Evolutionary conservation across 1,140 invertebrate genomes (phyloP), one percentile per base, ranked within the genome.

Genomic region (Drusus annulatus): DNA sequence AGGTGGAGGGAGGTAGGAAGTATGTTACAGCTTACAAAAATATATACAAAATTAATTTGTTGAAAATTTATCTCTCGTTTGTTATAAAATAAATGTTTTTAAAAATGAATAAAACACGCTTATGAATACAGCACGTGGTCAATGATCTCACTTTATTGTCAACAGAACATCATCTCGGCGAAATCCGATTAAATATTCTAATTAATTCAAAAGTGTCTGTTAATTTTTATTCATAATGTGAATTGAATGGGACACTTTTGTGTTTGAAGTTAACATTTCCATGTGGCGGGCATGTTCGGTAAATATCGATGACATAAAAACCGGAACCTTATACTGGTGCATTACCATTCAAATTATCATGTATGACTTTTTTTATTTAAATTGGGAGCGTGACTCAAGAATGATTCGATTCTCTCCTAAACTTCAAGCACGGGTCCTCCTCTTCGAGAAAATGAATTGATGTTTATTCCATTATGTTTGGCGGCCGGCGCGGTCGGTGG

Each of bases 331-430:
- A 45, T 45, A 45, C 36, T 45, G 36, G 10, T 25, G 56, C 56
- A 17, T 65, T 25, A 31, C 25, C 16, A n/a, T 65, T 28, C 10
- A 25, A 16, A 65, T 31, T 63, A 28, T 10, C 8, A 65, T 65
- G 23, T 65, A 28, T 65, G 21, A 28, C n/a, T 25, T 65, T 65
- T 65, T 28, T 65, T 65, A 65, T 65, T 65, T 28, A 65, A 25
- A 65, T 65, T 65, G 28, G 62, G 62, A 65, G 62, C 62, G 62
- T 65, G 62, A 65, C 62, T 65, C 56, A 60, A 60, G 10, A 60
- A 23, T 23, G 23, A 60, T 60, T 60, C 23, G 56, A 60, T 21
- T 60, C 56, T 60, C 19, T 23, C 7, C 56, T 15, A 28, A 65
- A 65, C 60, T 23, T 28, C 25, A 28, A 60, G 56, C 62, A 31